Evolutionary conservation across 2,888 invertebrate genomes (phyloP), one percentile per base, ranked within the genome.

Genomic region (Unio pictorum): DNA sequence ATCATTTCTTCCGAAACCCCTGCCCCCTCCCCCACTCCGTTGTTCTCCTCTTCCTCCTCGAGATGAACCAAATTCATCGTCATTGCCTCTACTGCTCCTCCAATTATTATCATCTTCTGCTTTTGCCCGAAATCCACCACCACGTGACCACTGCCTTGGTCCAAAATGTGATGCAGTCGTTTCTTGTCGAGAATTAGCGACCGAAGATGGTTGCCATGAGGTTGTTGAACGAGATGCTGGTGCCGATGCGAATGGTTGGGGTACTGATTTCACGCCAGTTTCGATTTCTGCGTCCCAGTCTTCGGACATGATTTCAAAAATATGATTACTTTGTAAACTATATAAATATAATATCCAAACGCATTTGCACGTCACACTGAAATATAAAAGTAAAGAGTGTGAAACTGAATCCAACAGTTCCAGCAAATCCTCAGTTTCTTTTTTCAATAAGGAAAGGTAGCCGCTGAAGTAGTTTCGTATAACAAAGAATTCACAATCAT

Each of bases 221-320:
- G 60, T 60, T n/a, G 34, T n/a, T 8, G 55, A 26, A 11, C 18
- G 54, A 7, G 30, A 54, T 55, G 54, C 62, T 55, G 58, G 56
- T 20, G 55, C 20, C n/a, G 45, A 54, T 34, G 60, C 61, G 54
- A 55, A n/a, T 23, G 30, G 55, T 57, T 58, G 45, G 34, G 68
- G 15, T 18, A 60, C 59, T 8, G 57, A 66, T 11, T 54, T 61
- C 45, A 15, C n/a, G 34, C 64, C 69, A 17, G 66, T 71, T 54
- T 67, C 71, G 26, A 73, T 61, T 59, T 75, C 75, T 6, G 66
- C 68, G 62, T 75, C 75, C 75, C 75, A 75, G 55, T 75, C 73
- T 56, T 70, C 72, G 30, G 18, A 61, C 61, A 68, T 65, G 7
- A 30, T 66, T 17, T 17, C 15, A n/a, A 20, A 60, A 28, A 26